Base-by-base conservation (phyloP, 2,888 invertebrate genomes). In the Corbicula japonica region DNA sequence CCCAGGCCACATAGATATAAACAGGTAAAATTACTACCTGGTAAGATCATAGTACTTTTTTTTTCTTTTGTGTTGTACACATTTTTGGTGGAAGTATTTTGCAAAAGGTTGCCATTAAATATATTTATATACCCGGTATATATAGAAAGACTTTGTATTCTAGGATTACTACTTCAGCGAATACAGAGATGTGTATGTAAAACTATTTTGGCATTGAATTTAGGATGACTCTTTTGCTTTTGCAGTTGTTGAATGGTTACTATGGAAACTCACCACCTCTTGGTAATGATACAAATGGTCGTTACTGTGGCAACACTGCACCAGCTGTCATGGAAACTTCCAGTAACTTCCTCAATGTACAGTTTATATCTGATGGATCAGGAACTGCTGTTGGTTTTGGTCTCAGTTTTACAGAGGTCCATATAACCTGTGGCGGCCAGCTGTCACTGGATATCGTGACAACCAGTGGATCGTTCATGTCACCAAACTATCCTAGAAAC, bases 291-390 rank as follows among this genome's bases (percentile, higher is more conserved):
- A 52, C 80, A 8, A 93, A 94, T 58, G 97, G 97, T 50, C 96
- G 97, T 90, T 98, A 97, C 94, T 99, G 99, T 93, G 99, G 99
- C 2, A 97, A 97, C 93, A 97, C 97, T 93, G 95, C 97, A 72
- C 98, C 98, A 1, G 96, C 96, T 1, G 97, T 97, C 91, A 96
- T 98, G 87, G 97, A 97, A 88, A 98, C 98, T 0, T 96, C 96
- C 50, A 96, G 97, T 50, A 98, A 98, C 94, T 96, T 96, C 90
- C 95, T 99, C 90, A 95, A 96, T 76, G 96, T 99, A 60, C 97
- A 97, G 93, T 99, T 99, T 94, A 96, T 98, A 66, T 98, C 98
- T 8, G 88, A 93, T 77, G 89, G 86, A 0, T 84, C 85, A 8
- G 91, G 88, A 10, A 75, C 86, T 41, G 92, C 88, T 2, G 60